These are phyloP conservation scores for cat (Felis catus) DNA, from an alignment of 2,113 vertebrate species.

Conservation along the genomic window F.catus_Fca126_mat1.0 CM031414.1:117307001-117307500, in stretches of 20 bases:
- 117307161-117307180: neutral
- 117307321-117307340: neutral
- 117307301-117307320: neutral
- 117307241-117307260: neutral
- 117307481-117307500: slow-evolving; percentile 32
- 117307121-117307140: neutral
- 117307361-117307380: slow-evolving; percentile 14
- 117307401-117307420: neutral
- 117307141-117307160: neutral
- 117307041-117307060: neutral
- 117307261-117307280: neutral
- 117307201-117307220: neutral
- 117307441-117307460: neutral
- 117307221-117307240: neutral
- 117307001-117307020: too few relatives aligned
- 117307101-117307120: neutral
- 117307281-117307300: neutral
- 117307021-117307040: neutral
- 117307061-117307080: neutral
- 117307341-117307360: slow-evolving; percentile 32
- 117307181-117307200: neutral
- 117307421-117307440: slow-evolving; percentile 12
- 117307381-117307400: neutral
- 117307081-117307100: neutral
- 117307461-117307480: slow-evolving; percentile 4